A percentile compares a stretch with the other conserved stretches of the same genome.
These are phyloP conservation scores for Nemurella pictetii DNA, from an alignment of 2,888 invertebrate genomes.

Conservation along the genomic window DNA sequence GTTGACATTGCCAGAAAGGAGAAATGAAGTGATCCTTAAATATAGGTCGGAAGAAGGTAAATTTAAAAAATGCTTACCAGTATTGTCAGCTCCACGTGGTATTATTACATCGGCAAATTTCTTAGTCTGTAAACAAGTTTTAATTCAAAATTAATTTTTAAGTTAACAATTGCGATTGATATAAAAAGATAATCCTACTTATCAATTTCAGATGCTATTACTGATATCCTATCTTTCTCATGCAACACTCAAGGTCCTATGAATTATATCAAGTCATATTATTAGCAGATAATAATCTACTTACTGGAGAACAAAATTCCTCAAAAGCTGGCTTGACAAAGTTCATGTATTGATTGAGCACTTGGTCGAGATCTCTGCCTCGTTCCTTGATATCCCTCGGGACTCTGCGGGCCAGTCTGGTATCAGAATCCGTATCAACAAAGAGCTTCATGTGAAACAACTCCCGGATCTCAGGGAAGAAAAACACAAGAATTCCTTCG, in stretches of 20 bases:
- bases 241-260: background rate
- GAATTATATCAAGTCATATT: background rate
- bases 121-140: constrained; percentile 81
- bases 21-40: too few species aligned
- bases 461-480: constrained; percentile 91
- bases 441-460: constrained; percentile 99
- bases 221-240: background rate
- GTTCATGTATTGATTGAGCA: constrained; percentile 94
- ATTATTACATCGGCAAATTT: constrained; percentile 99
- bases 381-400: constrained; percentile 94
- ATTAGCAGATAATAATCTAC: constrained; percentile 49
- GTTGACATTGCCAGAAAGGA: too few species aligned
- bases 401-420: constrained; percentile 91
- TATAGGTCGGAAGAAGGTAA: too few species aligned
- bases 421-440: constrained; percentile 99
- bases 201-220: background rate
- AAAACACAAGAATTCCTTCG: constrained; percentile 98
- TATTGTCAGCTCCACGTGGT: constrained; percentile 97
- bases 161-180: background rate
- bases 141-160: background rate
- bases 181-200: background rate
- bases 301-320: constrained; percentile 95
- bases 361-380: constrained; percentile 90
- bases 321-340: constrained; percentile 99
- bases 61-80: constrained; percentile 65